Base-by-base conservation (phyloP, 1,140 invertebrate species). In the Helicorthomorpha holstii region DNA sequence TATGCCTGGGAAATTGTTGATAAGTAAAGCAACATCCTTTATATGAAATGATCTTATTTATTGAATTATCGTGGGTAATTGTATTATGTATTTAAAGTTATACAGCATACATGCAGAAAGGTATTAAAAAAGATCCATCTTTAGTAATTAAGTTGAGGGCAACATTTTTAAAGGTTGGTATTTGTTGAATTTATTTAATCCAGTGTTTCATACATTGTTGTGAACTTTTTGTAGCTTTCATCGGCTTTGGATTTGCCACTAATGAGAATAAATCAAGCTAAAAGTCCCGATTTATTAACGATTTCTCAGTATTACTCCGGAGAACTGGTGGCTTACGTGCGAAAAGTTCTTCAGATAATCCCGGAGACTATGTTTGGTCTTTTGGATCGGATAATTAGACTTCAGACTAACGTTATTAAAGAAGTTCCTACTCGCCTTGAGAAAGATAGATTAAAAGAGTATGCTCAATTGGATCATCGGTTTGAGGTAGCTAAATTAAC, bases 1-100 rank as follows among this genome's bases (percentile, higher is more conserved):
- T 98, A 97, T 66, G 91, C 90, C 2, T 97, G 93, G 91, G 80
- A 82, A 57, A 76, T 92, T 2, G 85, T 97, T 58, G 88, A 96
- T 64, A 78, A 77, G 54, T 95, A 82, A 59, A 42, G 45, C 19
- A 41, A 41, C 38, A 19, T n/a, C n/a, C n/a, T n/a, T n/a, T n/a
- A n/a, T n/a, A n/a, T n/a, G 38, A 12, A 19, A 41, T 48, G 24
- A 43, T 2, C 41, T 51, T 43, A 3, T 26, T 51, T 2, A 24
- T 23, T 27, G 19, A 23, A 53, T 46, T 46, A 25, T 22, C 16
- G 2, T 51, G 23, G 19, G 24, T 51, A 23, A 14, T 41, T 41
- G 19, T 50, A 41, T 19, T 51, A 43, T 52, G 49, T 27, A 22
- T 14, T 59, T 62, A n/a, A 98, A 71, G 69, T 56, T 75, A 70